Base-by-base conservation (phyloP, 2,888 invertebrate species). In the Drosophila formosana region DNA sequence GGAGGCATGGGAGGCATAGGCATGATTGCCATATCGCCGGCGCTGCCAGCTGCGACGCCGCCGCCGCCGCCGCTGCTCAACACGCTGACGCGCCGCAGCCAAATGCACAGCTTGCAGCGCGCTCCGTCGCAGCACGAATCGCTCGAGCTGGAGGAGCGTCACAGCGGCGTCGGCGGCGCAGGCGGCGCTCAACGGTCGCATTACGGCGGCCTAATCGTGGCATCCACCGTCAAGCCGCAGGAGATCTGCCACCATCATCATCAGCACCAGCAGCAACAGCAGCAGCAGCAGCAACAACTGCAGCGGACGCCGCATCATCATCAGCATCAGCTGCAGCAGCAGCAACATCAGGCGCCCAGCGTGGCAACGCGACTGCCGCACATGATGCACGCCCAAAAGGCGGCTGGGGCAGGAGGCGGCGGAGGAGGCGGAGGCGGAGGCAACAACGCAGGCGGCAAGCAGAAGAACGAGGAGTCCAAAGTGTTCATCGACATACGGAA, bases 401-500 rank as follows among this genome's bases (percentile, higher is more conserved):
- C 69, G 58, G 64, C 70, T 46, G 23, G 5, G 50, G 4, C 56
- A 25, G 46, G 46, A 18, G 13, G 30, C 53, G 72, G 46, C 13
- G 13, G 30, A 50, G 72, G 68, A 34, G 34, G 67, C 11, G 34
- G 11, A 65, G 55, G 11, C 62, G 55, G 60, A 18, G 18, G 18
- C 18, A 18, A 18, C 18, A 18, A 18, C 18, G 34, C 4, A 65
- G 55, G 52, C 47, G 56, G 60, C 34, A 47, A 76, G 68, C 79
- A 77, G 51, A 85, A 85, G 66, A 86, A 85, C 68, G 91, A 93
- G 78, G 92, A 92, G 80, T 91, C 92, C 71, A 93, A 95, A 53
- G 96, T 96, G 49, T 96, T 96, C 93, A 96, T 96, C 92, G 95
- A 97, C 91, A 97, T 97, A 63, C 96, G 97, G 66, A 96, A 97